Evolutionary conservation across 2,888 invertebrate genomes (phyloP).

Genomic region (Danaus chrysippus): DNA sequence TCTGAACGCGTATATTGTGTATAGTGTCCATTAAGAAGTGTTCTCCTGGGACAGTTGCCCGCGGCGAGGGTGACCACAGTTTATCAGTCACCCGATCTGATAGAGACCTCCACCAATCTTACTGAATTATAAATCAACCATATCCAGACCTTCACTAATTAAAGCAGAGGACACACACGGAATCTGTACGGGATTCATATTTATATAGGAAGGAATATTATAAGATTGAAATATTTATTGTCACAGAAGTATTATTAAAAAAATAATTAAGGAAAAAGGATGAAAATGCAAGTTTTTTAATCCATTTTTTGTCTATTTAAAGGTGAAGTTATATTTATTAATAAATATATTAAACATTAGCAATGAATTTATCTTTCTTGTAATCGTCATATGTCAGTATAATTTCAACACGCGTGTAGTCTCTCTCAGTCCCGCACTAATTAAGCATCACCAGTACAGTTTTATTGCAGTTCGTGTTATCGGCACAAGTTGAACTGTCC

Average conservation of each 20-base stretch:
- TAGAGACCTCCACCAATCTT: constrained; percentile 42
- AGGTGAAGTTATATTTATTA: too few relatives aligned
- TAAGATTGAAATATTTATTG: too few relatives aligned
- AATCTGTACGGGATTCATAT: constrained; percentile 3
- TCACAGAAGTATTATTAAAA: too few relatives aligned
- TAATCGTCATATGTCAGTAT: not conserved
- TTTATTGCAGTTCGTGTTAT: constrained; percentile 71
- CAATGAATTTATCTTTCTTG: too few relatives aligned
- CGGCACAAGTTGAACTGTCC: constrained; percentile 63
- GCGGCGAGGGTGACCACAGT: constrained; percentile 62
- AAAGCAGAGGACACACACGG: constrained; percentile 25
- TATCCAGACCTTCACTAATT: constrained; percentile 1
- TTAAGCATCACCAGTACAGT: constrained; percentile 69
- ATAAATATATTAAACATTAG: too few relatives aligned
- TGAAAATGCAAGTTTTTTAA: too few relatives aligned
- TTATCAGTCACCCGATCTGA: constrained; percentile 69
- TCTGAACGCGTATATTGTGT: constrained; percentile 13
- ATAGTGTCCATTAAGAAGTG: constrained; percentile 59
- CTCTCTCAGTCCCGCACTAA: constrained; percentile 65
- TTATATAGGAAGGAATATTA: constrained; percentile 43
- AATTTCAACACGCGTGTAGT: constrained; percentile 32
- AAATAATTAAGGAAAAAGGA: too few relatives aligned
- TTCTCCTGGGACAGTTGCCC: constrained; percentile 57
- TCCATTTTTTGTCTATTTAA: too few relatives aligned
- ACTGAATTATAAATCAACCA: constrained; percentile 19